These are phyloP conservation scores for Solenodon paradoxus DNA, from an alignment of 2,113 vertebrate genomes.

Conservation along the genomic window DNA sequence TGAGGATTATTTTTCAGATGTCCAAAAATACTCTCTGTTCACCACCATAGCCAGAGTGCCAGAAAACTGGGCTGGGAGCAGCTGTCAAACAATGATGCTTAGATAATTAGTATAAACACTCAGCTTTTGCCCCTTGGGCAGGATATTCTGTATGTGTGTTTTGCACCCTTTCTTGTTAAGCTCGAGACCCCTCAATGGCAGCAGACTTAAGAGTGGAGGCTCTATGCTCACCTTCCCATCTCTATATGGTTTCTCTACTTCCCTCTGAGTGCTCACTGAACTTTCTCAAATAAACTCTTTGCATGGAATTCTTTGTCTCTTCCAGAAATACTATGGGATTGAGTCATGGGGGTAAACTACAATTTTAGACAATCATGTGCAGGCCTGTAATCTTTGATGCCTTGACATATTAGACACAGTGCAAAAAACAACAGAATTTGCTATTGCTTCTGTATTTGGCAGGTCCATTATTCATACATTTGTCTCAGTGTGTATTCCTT, in stretches of 20 bases:
- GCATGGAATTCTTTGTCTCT: background rate
- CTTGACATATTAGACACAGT: background rate
- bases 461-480: background rate
- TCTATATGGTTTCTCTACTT: background rate
- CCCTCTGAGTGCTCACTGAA: background rate
- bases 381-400: background rate
- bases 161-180: background rate
- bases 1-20: background rate
- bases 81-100: background rate
- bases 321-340: background rate
- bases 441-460: background rate
- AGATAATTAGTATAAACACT: background rate
- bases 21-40: background rate
- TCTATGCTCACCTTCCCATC: too few relatives aligned
- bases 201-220: background rate
- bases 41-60: background rate
- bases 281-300: background rate
- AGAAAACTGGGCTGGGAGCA: background rate
- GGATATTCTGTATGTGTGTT: background rate
- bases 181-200: background rate
- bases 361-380: background rate
- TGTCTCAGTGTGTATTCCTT: background rate
- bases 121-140: background rate
- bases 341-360: background rate
- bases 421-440: background rate